Evolutionary conservation across 2,888 invertebrate species (phyloP), one percentile per base, ranked within the genome.

Genomic region (Chrysodeixis includens): DNA sequence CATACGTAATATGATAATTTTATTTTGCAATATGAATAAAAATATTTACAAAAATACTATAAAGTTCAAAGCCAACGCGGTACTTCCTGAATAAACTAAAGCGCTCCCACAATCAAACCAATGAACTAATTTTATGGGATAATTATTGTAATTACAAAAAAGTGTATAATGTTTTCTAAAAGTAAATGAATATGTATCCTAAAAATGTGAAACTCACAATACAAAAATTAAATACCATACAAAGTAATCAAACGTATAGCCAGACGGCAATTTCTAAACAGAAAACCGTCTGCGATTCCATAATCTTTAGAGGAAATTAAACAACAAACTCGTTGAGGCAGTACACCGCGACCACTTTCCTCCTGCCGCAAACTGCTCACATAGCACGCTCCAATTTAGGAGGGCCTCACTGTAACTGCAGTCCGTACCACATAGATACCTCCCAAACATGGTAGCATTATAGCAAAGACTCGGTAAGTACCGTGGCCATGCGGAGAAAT

Each of bases 291-390:
- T 84, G 78, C 62, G 61, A 56, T 63, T 74, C 53, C 59, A 68
- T 85, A 84, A 79, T 88, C 87, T 89, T 84, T 83, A 79, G 69
- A 83, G 88, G 86, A 89, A 89, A 86, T 85, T 81, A 84, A 86
- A 83, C 82, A 79, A 83, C 83, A 85, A 88, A 88, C 89, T 83
- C 73, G 88, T 86, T 83, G 79, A 75, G 79, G 79, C 76, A 75
- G 65, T 67, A 70, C 66, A 74, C 67, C 74, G 81, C 79, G 76
- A 86, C 89, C 88, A 89, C 90, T 90, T 90, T 90, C 89, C 83
- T 86, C 72, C 65, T 56, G 60, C 83, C 81, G 55, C 85, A 82
- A 88, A 86, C 86, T 78, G 85, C 85, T 85, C 83, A 81, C 69
- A 80, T 83, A 85, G 78, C 80, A 75, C 87, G 84, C 68, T 78